phyloP scores from a whole-genome alignment of 2,113 vertebrate genomes.

The Coracopsis vasa region DNA sequence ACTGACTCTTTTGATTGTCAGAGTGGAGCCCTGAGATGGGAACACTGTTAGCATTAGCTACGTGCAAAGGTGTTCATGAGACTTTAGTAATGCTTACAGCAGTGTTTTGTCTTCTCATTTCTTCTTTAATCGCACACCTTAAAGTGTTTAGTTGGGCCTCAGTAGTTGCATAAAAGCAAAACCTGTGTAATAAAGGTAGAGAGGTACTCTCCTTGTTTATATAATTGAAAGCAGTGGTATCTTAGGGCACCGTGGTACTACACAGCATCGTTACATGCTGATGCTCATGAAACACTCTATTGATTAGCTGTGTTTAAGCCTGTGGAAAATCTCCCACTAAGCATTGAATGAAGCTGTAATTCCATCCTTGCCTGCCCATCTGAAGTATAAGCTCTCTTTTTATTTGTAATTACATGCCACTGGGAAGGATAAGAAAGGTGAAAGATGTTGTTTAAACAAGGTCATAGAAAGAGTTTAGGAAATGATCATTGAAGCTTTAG shows the following conservation, averaged over 20 bases:
- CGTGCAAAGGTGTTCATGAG: neutral
- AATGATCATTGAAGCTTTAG: neutral
- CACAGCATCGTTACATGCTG: rapidly evolving
- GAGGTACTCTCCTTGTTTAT: neutral
- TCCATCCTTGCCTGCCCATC: neutral
- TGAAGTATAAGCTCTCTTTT: neutral
- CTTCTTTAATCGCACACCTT: neutral
- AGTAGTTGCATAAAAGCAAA: neutral
- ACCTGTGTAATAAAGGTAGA: neutral
- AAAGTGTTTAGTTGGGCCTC: neutral
- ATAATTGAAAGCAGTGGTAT: neutral
- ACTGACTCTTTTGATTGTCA: neutral
- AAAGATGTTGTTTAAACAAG: neutral
- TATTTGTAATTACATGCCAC: neutral
- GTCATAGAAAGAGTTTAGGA: neutral
- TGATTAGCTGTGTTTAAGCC: neutral
- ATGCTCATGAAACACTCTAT: neutral
- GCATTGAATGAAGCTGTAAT: neutral
- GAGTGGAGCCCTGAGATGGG: neutral
- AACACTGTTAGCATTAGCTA: rapidly evolving
- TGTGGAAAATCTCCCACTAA: neutral
- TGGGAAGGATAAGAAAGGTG: neutral
- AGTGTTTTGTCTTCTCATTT: neutral
- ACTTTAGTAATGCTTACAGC: neutral
- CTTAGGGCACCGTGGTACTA: neutral